Conservation (phyloP, 2,888 invertebrate species). For the Drosophila greeni region DNA sequence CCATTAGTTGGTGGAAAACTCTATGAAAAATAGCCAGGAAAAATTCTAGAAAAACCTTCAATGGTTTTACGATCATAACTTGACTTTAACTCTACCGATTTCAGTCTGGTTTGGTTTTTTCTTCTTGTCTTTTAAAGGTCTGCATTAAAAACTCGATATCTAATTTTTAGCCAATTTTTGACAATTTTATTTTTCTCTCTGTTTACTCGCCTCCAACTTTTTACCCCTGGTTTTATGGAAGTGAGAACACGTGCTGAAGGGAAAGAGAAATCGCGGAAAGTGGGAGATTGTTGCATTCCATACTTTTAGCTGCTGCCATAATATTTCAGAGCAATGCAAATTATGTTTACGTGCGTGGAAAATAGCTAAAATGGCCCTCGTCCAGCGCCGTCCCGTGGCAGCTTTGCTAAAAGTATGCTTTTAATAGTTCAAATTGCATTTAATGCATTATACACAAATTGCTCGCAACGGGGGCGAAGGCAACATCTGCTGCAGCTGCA, state of each 20-base stretch:
- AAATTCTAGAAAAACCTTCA: too few species aligned
- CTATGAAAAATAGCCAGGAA: neutral
- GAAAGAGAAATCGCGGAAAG: slow-evolving; percentile 1
- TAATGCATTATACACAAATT: slow-evolving; percentile 48
- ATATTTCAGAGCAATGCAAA: slow-evolving; percentile 56
- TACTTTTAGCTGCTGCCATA: slow-evolving; percentile 53
- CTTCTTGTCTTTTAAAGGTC: too few species aligned
- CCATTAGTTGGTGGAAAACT: neutral
- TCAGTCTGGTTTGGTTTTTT: too few species aligned
- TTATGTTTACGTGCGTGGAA: slow-evolving; percentile 55
- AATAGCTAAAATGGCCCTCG: slow-evolving; percentile 31
- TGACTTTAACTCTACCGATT: too few species aligned
- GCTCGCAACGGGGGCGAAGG: slow-evolving; percentile 24
- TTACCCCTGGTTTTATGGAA: slow-evolving; percentile 21
- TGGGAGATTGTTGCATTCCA: slow-evolving; percentile 45
- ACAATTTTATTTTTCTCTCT: too few species aligned
- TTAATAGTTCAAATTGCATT: slow-evolving; percentile 59
- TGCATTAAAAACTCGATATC: too few species aligned
- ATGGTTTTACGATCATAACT: too few species aligned
- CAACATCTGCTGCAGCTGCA: slow-evolving; percentile 21
- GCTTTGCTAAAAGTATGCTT: slow-evolving; percentile 51
- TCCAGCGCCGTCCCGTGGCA: slow-evolving; percentile 8
- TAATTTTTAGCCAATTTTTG: too few species aligned
- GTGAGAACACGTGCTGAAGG: neutral
- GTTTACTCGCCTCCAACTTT: slow-evolving; percentile 35